A percentile compares a stretch with the other conserved stretches of the same genome.
Evolutionary conservation across 2,113 vertebrate species (phyloP).

Genomic region (Malurus elegans): DNA sequence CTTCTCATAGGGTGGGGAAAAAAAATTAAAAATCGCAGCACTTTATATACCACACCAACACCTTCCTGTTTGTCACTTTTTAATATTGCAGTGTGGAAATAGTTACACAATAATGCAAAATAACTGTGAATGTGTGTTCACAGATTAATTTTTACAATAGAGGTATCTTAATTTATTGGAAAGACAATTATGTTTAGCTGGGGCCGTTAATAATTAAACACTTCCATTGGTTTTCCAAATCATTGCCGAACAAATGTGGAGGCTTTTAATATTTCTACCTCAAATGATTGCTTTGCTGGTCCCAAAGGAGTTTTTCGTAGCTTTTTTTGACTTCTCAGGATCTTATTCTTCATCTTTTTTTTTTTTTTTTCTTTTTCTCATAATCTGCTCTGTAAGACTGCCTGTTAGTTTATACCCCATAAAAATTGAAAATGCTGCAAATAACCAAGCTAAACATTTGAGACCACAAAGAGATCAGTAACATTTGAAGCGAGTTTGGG

Average conservation of each 20-base stretch:
- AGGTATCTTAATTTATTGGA: constrained; percentile 51
- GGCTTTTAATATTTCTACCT: neutral
- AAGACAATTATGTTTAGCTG: constrained; percentile 50
- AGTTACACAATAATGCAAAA: neutral
- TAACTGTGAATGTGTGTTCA: neutral
- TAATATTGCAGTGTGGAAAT: neutral
- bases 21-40: neutral
- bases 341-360: neutral
- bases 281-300: neutral
- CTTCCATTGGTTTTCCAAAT: neutral
- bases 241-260: neutral
- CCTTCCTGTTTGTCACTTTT: neutral
- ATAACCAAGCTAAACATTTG: neutral
- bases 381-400: neutral
- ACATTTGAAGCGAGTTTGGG: neutral
- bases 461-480: neutral
- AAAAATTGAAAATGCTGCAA: neutral
- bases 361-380: neutral
- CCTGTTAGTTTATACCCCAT: neutral
- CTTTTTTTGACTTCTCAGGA: neutral
- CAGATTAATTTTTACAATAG: constrained; percentile 20
- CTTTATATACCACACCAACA: neutral
- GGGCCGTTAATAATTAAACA: constrained; percentile 33
- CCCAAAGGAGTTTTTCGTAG: neutral
- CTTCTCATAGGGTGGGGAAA: neutral